Conservation (phyloP, 2,797 vertebrate genomes). For the Coendou prehensilis region DNA sequence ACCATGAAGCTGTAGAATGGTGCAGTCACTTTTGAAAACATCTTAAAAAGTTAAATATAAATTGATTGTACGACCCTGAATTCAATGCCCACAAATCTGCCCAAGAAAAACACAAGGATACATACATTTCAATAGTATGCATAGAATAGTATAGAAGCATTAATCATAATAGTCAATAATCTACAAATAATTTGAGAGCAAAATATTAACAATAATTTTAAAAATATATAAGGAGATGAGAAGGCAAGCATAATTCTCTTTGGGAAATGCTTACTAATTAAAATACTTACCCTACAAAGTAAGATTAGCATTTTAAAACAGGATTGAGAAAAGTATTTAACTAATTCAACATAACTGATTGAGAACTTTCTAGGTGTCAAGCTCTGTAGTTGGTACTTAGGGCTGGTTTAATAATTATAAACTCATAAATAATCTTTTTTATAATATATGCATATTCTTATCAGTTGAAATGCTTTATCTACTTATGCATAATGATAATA, state of each 20-base stretch:
- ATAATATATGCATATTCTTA: not conserved
- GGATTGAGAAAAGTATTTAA: not conserved
- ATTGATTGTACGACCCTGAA: not conserved
- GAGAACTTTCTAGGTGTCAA: not conserved
- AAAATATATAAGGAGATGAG: not conserved
- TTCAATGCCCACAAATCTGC: not conserved
- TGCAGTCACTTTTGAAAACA: not conserved
- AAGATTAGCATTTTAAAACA: constrained; percentile 38
- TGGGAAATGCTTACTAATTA: not conserved
- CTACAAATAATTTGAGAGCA: not conserved
- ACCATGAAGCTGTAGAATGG: not conserved
- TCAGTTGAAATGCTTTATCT: not conserved
- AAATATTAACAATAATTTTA: not conserved
- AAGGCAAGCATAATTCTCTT: not conserved
- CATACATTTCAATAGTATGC: not conserved
- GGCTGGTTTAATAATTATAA: not conserved
- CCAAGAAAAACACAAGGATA: not conserved
- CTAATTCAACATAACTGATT: constrained; percentile 25
- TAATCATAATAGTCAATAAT: not conserved
- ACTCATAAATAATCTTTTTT: not conserved
- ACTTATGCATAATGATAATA: not conserved
- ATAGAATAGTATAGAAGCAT: not conserved
- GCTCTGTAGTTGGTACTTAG: not conserved
- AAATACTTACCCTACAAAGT: not conserved
- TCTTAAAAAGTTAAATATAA: constrained; percentile 13